Conservation (phyloP, 2,888 invertebrate genomes). For the Poecilus cupreus region DNA sequence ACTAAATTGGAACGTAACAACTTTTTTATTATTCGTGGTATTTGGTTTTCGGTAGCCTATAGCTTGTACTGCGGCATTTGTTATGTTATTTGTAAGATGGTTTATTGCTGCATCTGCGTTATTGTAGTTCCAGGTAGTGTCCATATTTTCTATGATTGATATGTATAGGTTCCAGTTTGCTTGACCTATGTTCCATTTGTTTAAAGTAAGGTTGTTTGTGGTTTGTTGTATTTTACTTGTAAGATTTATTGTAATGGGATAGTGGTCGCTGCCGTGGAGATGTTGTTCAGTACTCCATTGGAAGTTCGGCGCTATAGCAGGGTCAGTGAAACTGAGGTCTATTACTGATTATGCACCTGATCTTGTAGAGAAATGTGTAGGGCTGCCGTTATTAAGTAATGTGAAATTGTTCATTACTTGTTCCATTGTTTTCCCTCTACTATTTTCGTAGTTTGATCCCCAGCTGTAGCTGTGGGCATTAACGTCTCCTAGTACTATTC, state of each 20-base stretch:
- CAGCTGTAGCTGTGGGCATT: slow-evolving; percentile 61
- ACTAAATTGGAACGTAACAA: too few relatives aligned
- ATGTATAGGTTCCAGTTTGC: neutral
- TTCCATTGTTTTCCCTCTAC: slow-evolving; percentile 61
- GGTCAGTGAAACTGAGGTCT: neutral
- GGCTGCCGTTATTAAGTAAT: neutral
- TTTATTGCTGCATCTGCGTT: neutral
- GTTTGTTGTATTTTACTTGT: neutral
- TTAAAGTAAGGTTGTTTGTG: neutral
- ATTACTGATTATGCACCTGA: neutral
- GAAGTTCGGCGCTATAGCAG: neutral
- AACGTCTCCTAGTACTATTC: too few relatives aligned
- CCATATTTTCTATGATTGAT: neutral
- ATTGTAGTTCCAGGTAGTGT: neutral
- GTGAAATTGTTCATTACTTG: slow-evolving; percentile 49
- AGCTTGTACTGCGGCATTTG: neutral
- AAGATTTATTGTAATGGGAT: neutral
- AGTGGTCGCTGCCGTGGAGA: neutral
- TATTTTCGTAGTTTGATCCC: slow-evolving; percentile 60
- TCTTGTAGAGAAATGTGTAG: neutral
- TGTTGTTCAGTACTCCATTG: neutral
- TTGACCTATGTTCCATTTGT: slow-evolving; percentile 15
- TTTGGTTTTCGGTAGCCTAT: neutral
- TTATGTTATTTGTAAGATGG: slow-evolving; percentile 3
- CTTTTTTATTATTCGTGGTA: neutral